A percentile compares a stretch with the other conserved stretches of the same genome.
phyloP scores from a whole-genome alignment of 1,140 invertebrate species.

The Drosophila punjabiensis region DNA sequence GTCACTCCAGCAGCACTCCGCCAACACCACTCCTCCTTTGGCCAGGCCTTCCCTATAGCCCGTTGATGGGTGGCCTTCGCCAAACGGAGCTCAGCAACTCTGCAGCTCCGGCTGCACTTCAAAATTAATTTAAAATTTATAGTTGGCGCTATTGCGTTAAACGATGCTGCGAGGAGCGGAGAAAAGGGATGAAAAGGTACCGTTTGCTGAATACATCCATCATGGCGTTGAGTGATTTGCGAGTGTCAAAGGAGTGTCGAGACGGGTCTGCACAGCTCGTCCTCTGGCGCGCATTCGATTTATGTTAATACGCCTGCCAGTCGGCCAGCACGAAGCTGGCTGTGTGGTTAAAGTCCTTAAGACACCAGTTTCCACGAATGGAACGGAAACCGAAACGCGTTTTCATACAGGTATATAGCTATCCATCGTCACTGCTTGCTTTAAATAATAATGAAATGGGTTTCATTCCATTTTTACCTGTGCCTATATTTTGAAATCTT shows the following conservation, averaged over 20 bases:
- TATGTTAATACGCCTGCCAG: constrained; percentile 68
- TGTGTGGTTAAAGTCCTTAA: constrained; percentile 51
- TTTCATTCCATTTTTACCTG: neutral
- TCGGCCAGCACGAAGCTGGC: constrained; percentile 44
- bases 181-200: constrained; percentile 28
- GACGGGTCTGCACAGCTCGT: constrained; percentile 10
- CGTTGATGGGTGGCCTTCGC: constrained; percentile 60
- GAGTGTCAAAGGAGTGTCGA: constrained; percentile 70
- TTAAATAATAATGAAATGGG: neutral
- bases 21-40: neutral
- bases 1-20: constrained; percentile 21
- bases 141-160: constrained; percentile 81
- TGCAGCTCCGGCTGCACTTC: constrained; percentile 57
- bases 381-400: neutral
- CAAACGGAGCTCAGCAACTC: constrained; percentile 23
- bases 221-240: constrained; percentile 79
- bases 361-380: neutral
- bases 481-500: neutral
- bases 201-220: constrained; percentile 60
- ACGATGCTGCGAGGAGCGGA: constrained; percentile 59
- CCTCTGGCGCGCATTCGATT: constrained; percentile 64
- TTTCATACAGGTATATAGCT: neutral
- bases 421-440: neutral
- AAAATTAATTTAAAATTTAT: constrained; percentile 84
- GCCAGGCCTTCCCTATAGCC: neutral